Base-by-base conservation (phyloP, 2,113 vertebrate species). In the Leptobrachium ailaonicum region DNA sequence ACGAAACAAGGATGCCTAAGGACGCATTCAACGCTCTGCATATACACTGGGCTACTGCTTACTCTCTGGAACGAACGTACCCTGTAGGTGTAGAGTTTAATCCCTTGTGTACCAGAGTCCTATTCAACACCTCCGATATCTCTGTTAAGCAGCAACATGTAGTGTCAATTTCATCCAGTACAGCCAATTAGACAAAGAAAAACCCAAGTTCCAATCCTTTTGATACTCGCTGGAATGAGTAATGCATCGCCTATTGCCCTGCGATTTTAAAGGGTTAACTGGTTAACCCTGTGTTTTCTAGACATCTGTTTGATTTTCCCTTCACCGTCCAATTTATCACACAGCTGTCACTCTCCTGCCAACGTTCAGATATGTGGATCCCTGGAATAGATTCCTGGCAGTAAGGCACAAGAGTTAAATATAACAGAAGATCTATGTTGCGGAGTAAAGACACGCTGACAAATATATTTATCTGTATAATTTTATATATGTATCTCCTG, bases 401-500 rank as follows among this genome's bases (percentile, higher is more conserved):
- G 13, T 12, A 60, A 60, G 13, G 11, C 11, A 60, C 13, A 60
- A 1, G 13, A 13, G 56, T 60, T 60, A 60, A 1, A 60, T 60
- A 3, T 60, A 60, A 60, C 56, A 60, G 56, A 60, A 12, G 56
- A 60, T 60, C 56, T 60, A 14, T 60, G 9, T 60, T 32, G 20
- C 20, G 56, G 9, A 60, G 13, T 60, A 12, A 60, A 12, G 13
- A 14, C 13, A 60, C 56, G 13, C 9, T 13, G 56, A 60, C 4
- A 60, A 60, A 67, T 58, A 14, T 32, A 58, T 58, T 20, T 32
- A 32, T 76, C 73, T 60, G 56, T 44, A 77, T 56, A 54, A 56
- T 68, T 58, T 77, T 45, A 66, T 66, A 14, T 75, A 50, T 74
- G 47, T 32, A 54, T 6, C 50, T 54, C 50, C 50, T 54, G 50